These are phyloP conservation scores for Dryocosmus kuriphilus DNA, from an alignment of 2,888 invertebrate genomes.

Conservation along the genomic window DNA sequence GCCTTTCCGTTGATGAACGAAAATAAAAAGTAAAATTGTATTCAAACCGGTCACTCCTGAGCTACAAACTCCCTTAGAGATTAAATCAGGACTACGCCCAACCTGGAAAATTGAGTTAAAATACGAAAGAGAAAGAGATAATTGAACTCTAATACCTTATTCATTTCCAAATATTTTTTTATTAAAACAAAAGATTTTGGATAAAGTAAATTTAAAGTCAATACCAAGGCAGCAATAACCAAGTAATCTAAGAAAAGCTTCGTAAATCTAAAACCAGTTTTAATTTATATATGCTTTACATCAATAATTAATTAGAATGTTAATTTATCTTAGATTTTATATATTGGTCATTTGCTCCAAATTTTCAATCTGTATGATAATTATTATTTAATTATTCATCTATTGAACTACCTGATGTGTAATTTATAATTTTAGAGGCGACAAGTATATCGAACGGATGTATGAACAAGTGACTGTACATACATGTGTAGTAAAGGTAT, in stretches of 20 bases:
- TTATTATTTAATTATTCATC: not conserved
- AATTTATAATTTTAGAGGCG: slow-evolving; percentile 5
- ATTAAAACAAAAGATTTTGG: not conserved
- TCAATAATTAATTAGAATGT: not conserved
- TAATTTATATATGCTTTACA: too few relatives aligned
- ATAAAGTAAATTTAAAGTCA: not conserved
- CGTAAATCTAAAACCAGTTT: too few relatives aligned
- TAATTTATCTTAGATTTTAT: not conserved
- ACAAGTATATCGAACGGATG: not conserved
- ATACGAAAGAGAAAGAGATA: not conserved
- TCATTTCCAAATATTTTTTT: not conserved
- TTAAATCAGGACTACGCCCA: slow-evolving; percentile 10
- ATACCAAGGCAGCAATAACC: too few relatives aligned
- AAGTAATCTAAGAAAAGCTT: too few relatives aligned
- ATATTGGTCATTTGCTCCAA: not conserved
- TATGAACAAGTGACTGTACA: slow-evolving; percentile 2
- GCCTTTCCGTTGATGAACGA: slow-evolving; percentile 2
- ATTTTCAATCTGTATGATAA: not conserved
- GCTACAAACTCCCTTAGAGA: slow-evolving; percentile 10
- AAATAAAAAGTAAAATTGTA: slow-evolving; percentile 17
- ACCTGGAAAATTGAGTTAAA: not conserved
- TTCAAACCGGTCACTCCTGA: slow-evolving; percentile 27
- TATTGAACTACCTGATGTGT: not conserved
- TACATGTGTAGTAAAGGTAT: slow-evolving; percentile 56
- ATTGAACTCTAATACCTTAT: not conserved